Evolutionary conservation across 2,113 vertebrate species (phyloP).

Genomic region (Rhagologus leucostigma): DNA sequence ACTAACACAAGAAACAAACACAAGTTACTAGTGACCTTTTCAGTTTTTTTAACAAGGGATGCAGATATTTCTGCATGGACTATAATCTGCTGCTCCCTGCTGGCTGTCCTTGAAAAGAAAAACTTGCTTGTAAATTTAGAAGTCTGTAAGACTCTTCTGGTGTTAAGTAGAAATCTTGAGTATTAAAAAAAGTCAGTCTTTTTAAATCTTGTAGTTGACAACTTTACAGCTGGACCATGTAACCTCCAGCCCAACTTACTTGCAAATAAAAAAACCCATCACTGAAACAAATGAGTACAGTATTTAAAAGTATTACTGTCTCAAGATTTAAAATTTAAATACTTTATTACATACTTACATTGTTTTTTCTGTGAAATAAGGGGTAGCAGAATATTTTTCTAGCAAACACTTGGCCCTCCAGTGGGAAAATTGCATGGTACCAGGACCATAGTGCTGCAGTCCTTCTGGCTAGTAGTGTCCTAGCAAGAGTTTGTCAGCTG

Average conservation of each 20-base stretch:
- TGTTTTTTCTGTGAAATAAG: neutral
- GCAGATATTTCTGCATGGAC: neutral
- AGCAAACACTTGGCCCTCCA: neutral
- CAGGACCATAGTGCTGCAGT: neutral
- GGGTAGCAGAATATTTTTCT: neutral
- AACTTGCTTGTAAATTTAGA: neutral
- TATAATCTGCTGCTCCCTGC: slow-evolving; percentile 40
- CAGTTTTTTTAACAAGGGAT: neutral
- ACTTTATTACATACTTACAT: neutral
- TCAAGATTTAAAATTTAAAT: neutral
- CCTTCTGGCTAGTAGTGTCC: neutral
- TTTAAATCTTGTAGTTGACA: neutral
- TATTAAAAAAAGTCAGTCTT: neutral
- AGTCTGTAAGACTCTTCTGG: neutral
- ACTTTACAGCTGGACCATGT: neutral
- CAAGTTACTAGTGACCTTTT: neutral
- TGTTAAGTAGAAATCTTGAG: neutral
- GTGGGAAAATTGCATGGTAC: neutral
- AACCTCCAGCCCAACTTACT: neutral
- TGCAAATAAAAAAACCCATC: neutral
- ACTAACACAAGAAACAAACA: neutral
- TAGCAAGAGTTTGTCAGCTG: neutral
- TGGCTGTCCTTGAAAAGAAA: slow-evolving; percentile 8
- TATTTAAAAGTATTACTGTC: neutral
- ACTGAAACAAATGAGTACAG: neutral